Evolutionary conservation across 2,888 invertebrate species (phyloP).

Genomic region (Leucophenga maculata): DNA sequence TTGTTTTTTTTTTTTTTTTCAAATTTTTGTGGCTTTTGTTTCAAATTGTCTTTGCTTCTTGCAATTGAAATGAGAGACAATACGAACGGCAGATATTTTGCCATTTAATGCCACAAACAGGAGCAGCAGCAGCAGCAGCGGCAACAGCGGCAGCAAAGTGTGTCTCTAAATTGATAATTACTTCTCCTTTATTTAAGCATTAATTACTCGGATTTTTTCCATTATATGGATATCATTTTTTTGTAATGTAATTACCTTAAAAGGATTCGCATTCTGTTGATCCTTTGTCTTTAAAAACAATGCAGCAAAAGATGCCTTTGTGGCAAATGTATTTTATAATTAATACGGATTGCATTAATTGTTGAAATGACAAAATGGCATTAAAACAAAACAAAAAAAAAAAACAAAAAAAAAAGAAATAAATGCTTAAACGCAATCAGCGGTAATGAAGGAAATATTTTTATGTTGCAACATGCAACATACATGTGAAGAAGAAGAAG

Average conservation of each 20-base stretch:
- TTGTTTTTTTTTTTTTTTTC: not conserved
- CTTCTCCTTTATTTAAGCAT: not conserved
- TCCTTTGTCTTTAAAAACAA: no score
- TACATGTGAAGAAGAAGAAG: no score
- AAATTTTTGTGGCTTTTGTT: not conserved
- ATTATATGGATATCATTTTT: not conserved
- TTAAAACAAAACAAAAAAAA: no score
- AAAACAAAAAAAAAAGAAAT: no score
- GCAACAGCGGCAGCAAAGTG: constrained; percentile 1
- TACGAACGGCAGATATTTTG: not conserved
- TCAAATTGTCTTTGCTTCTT: not conserved
- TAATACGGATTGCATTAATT: no score
- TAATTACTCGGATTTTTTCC: constrained; percentile 29
- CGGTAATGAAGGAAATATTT: no score
- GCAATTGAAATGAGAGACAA: not conserved
- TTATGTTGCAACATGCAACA: no score
- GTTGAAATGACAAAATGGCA: no score
- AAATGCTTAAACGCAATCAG: no score
- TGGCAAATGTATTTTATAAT: no score
- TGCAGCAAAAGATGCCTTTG: no score
- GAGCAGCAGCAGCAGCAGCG: no score
- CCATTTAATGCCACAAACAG: not conserved
- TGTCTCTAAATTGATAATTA: constrained; percentile 24
- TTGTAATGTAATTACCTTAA: not conserved
- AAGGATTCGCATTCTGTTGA: not conserved